Evolutionary conservation across 1,140 invertebrate genomes (phyloP).

Genomic region (Drosophila sproati): DNA sequence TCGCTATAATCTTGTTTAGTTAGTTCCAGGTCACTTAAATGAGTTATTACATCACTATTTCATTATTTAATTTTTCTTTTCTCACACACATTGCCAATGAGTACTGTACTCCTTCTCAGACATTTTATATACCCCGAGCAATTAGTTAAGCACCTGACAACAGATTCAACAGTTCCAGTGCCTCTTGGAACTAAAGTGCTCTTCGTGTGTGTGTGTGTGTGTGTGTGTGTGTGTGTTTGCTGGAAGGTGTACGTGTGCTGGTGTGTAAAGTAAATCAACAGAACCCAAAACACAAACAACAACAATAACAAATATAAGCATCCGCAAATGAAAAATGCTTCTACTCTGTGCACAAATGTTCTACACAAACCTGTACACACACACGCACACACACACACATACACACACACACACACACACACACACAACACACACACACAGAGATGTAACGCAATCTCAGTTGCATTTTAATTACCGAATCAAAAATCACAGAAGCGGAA

Average conservation of each 20-base stretch:
- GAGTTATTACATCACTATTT: background rate
- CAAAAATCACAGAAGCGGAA: conserved; percentile 80
- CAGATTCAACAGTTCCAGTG: conserved; percentile 35
- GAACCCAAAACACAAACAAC: conserved; percentile 52
- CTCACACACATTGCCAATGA: background rate
- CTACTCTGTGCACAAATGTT: conserved; percentile 25
- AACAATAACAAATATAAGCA: conserved; percentile 55
- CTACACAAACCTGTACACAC: background rate
- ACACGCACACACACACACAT: conserved; percentile 6
- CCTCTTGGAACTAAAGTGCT: conserved; percentile 5
- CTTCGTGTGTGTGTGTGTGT: background rate
- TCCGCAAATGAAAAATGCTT: conserved; percentile 49
- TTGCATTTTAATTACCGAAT: conserved; percentile 82
- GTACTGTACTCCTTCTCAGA: conserved; percentile 2
- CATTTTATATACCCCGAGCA: conserved; percentile 12
- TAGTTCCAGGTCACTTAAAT: too few relatives aligned
- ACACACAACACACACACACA: conserved; percentile 15
- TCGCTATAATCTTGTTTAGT: too few relatives aligned
- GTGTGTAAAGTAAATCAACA: conserved; percentile 48
- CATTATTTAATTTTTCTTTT: background rate
- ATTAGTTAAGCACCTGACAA: conserved; percentile 64
- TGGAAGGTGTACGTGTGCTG: background rate
- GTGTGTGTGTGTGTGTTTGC: background rate
- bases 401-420: background rate
- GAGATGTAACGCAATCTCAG: conserved; percentile 64